A percentile compares a stretch with the other conserved stretches of the same genome.
These are phyloP conservation scores for Ondatra zibethicus DNA, from an alignment of 2,113 vertebrate species.

Conservation along the genomic window DNA sequence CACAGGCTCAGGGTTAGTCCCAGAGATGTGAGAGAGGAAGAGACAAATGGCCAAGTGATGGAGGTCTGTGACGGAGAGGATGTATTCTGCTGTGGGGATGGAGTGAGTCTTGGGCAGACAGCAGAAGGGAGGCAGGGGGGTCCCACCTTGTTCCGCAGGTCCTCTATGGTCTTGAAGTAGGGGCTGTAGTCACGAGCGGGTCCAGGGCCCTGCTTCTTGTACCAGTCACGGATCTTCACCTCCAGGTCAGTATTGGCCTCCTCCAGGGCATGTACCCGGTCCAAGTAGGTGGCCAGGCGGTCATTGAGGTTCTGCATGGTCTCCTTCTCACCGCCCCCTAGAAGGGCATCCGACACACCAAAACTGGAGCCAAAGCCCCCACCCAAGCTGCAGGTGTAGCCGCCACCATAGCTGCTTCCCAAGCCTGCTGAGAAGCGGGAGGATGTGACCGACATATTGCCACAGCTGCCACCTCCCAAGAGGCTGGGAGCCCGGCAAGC, in stretches of 20 bases:
- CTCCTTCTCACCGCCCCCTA: slow-evolving; percentile 84
- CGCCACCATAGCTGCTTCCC: neutral
- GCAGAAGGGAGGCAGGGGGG: no score
- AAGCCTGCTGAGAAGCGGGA: slow-evolving; percentile 75
- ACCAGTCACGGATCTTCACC: slow-evolving; percentile 87
- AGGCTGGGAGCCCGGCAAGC: slow-evolving; percentile 82
- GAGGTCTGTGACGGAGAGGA: neutral
- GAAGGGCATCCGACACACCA: slow-evolving; percentile 65
- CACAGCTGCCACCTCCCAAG: slow-evolving; percentile 78
- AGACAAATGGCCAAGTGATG: neutral
- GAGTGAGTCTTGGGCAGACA: neutral
- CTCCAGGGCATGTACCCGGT: slow-evolving; percentile 90
- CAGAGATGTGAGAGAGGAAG: neutral
- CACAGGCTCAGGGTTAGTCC: neutral
- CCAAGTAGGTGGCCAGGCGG: slow-evolving; percentile 92
- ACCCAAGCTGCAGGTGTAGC: slow-evolving; percentile 55
- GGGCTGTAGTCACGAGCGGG: slow-evolving; percentile 90
- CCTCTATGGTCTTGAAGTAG: slow-evolving; percentile 94
- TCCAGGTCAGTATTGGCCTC: slow-evolving; percentile 88
- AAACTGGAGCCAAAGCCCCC: slow-evolving; percentile 64
- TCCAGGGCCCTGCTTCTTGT: slow-evolving; percentile 87
- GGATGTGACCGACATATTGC: slow-evolving; percentile 81
- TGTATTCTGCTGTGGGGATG: neutral
- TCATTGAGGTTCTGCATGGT: slow-evolving; percentile 92
- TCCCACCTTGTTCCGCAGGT: slow-evolving; percentile 92